Conservation (phyloP, 2,113 vertebrate genomes). For the Megatriorchis doriae region DNA sequence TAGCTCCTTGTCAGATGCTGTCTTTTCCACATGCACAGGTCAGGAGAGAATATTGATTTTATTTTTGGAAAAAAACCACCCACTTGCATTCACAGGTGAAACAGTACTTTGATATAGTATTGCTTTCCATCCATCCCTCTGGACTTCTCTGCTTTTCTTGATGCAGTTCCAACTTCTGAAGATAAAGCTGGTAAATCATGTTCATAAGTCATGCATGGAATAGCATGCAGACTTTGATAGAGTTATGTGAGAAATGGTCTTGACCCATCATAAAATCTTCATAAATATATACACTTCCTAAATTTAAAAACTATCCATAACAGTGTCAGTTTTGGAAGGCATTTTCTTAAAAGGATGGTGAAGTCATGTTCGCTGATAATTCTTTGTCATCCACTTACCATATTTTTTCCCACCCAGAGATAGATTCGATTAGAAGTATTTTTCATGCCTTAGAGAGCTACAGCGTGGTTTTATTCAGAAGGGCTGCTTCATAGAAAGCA, state of each 20-base stretch:
- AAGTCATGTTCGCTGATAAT: not conserved
- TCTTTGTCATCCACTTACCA: not conserved
- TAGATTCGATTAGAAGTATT: not conserved
- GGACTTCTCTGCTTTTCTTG: not conserved
- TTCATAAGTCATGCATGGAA: not conserved
- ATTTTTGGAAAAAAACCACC: rapidly evolving
- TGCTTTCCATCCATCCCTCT: not conserved
- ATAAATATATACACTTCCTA: not conserved
- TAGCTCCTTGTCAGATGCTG: not conserved
- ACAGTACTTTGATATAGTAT: not conserved
- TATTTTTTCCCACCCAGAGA: not conserved
- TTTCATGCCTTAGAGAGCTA: constrained; percentile 11
- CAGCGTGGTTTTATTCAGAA: not conserved
- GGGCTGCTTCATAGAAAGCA: not conserved
- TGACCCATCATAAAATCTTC: not conserved
- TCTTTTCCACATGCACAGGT: not conserved
- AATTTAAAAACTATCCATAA: not conserved
- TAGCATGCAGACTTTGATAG: not conserved
- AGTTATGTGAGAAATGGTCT: not conserved
- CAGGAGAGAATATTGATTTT: not conserved
- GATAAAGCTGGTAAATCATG: not conserved
- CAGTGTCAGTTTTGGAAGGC: not conserved
- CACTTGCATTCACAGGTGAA: not conserved
- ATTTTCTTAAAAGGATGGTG: not conserved
- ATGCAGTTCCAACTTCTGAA: not conserved